phyloP scores from a whole-genome alignment of 1,140 invertebrate genomes.

The Gyrodactylus salaris region DNA sequence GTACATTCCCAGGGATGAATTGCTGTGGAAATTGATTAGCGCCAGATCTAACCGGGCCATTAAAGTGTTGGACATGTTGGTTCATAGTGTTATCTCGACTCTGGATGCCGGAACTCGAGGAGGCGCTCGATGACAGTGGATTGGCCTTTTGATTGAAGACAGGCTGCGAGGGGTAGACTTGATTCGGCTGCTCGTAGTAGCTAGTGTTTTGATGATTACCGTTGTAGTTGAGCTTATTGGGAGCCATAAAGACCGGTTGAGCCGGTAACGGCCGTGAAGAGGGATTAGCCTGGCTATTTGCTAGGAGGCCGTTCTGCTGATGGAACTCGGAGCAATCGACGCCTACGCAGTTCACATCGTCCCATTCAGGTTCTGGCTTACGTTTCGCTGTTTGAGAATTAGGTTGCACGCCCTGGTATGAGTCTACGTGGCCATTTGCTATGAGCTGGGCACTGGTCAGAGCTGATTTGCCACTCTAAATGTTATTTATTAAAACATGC shows the following conservation, averaged over 20 bases:
- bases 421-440: background rate
- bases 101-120: background rate
- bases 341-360: background rate
- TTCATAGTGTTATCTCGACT: background rate
- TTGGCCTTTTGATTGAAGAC: too few relatives aligned
- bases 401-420: too few relatives aligned
- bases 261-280: too few relatives aligned
- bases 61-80: too few relatives aligned
- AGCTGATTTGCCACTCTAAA: background rate
- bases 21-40: too few relatives aligned
- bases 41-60: too few relatives aligned
- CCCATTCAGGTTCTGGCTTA: background rate
- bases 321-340: background rate
- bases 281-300: too few relatives aligned
- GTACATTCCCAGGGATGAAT: too few relatives aligned
- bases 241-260: too few relatives aligned
- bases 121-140: background rate
- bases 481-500: background rate
- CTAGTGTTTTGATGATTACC: background rate
- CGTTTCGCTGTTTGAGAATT: background rate
- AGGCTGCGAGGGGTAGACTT: too few relatives aligned
- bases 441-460: background rate
- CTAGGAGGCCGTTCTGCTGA: background rate
- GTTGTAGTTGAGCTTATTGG: too few relatives aligned
- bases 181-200: background rate